Conservation (phyloP, 2,113 vertebrate species). For the Herpailurus yagouaroundi region DNA sequence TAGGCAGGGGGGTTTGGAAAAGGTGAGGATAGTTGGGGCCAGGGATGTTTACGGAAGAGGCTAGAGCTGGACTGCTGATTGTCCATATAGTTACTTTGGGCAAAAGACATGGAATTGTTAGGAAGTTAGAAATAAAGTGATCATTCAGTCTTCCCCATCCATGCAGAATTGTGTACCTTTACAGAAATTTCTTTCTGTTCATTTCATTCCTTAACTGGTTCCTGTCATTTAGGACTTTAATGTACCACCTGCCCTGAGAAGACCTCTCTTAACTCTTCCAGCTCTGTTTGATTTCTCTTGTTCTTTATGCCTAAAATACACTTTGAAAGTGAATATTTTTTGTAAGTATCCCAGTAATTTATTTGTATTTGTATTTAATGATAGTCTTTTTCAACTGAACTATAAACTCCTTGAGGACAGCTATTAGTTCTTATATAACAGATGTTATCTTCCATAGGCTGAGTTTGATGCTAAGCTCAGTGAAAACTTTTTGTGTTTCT, state of each 20-base stretch:
- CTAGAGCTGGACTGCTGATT: slow-evolving; percentile 13
- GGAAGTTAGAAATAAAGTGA: neutral
- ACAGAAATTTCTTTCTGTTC: neutral
- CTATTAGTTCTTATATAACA: neutral
- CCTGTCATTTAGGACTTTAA: slow-evolving; percentile 1
- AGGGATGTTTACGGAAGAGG: neutral
- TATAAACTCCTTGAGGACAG: slow-evolving; percentile 34
- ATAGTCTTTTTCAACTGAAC: neutral
- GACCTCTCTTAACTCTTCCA: neutral
- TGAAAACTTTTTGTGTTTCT: neutral
- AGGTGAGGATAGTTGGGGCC: neutral
- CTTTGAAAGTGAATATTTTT: slow-evolving; percentile 29
- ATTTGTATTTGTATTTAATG: neutral
- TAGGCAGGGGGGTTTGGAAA: neutral
- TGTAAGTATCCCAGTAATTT: neutral
- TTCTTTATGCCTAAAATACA: neutral
- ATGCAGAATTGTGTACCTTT: neutral
- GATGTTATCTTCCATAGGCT: neutral
- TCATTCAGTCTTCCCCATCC: neutral
- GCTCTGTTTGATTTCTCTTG: neutral
- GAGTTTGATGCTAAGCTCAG: neutral
- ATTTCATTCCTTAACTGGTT: neutral
- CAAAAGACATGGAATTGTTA: neutral
- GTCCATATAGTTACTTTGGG: neutral
- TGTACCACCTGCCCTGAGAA: neutral